Evolutionary conservation across 2,113 vertebrate species (phyloP), one percentile per base, ranked within the genome.

Genomic region (Elephantulus edwardii): DNA sequence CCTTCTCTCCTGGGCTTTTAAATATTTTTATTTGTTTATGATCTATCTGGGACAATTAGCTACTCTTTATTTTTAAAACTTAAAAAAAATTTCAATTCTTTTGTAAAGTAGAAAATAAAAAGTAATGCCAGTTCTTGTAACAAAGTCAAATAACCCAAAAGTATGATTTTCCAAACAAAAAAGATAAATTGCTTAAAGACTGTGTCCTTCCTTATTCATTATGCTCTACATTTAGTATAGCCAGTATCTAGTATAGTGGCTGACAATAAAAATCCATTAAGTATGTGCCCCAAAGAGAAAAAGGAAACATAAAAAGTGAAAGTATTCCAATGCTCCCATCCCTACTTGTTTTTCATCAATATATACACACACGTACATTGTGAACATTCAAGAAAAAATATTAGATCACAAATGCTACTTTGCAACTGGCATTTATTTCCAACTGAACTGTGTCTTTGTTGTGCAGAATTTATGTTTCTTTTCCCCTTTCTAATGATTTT

Each of bases 21-120:
- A 66, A 82, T 38, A 87, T 75, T 86, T 46, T 75, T 30, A 19
- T 17, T 38, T 78, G 20, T 70, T 95, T 80, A 87, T 54, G 50
- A 54, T 75, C 42, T 89, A 82, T 44, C 50, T 66, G 62, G 52
- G 10, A 72, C 44, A 70, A 8, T 22, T 66, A 76, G 8, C 79
- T 70, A 83, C 13, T 89, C 40, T 38, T 42, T 87, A 42, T 54
- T 62, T 75, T 54, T 64, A n/a, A 56, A 24, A 22, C 81, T 81
- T 64, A 35, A 56, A 44, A n/a, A 38, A 83, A 28, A 28, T 33
- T 1, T 30, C 7, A 72, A 56, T 50, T 76, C 52, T 78, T 89
- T 77, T 28, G 60, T 64, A 76, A 83, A 75, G 84, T 56, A 85
- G 3, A 68, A 35, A 35, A 66, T 3, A 66, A 62, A 89, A 75